Conservation (phyloP, 2,113 vertebrate species). For the Takifugu bimaculatus region DNA sequence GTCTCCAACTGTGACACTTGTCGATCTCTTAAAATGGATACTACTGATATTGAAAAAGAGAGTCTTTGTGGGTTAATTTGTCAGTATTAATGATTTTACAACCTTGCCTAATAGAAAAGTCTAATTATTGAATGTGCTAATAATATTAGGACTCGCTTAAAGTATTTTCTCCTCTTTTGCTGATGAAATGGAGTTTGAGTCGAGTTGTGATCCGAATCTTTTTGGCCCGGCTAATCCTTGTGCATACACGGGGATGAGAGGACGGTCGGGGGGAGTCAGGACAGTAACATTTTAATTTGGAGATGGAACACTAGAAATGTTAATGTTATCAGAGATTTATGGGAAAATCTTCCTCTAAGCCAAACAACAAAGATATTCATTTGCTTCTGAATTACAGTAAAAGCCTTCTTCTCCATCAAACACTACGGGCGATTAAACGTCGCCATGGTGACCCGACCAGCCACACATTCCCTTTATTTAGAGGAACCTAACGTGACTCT, state of each 20-base stretch:
- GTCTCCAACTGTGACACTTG: too few relatives aligned
- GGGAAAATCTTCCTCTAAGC: slow-evolving; percentile 76
- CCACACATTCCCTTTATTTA: slow-evolving; percentile 52
- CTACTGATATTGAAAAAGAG: background rate
- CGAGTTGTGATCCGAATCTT: slow-evolving; percentile 52
- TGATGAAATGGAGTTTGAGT: slow-evolving; percentile 33
- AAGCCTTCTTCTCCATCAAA: slow-evolving; percentile 79
- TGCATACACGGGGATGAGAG: slow-evolving; percentile 59
- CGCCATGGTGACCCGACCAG: slow-evolving; percentile 78
- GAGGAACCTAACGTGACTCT: slow-evolving; percentile 24
- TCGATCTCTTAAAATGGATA: background rate
- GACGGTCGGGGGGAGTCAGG: slow-evolving; percentile 22
- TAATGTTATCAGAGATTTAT: slow-evolving; percentile 71
- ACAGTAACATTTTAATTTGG: slow-evolving; percentile 75
- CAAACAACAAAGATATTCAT: slow-evolving; percentile 54
- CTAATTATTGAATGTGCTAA: background rate
- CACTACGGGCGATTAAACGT: slow-evolving; percentile 87
- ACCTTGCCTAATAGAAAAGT: background rate
- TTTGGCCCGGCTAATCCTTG: slow-evolving; percentile 63
- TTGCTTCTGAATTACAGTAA: slow-evolving; percentile 83
- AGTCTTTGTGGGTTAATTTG: background rate
- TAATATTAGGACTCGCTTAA: background rate
- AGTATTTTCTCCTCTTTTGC: slow-evolving; percentile 15
- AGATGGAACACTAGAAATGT: slow-evolving; percentile 66
- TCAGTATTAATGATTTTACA: too few relatives aligned